A percentile compares a stretch with the other conserved stretches of the same genome.
Evolutionary conservation across 1,140 invertebrate species (phyloP).

Genomic region (Rhagoletis pomonella): DNA sequence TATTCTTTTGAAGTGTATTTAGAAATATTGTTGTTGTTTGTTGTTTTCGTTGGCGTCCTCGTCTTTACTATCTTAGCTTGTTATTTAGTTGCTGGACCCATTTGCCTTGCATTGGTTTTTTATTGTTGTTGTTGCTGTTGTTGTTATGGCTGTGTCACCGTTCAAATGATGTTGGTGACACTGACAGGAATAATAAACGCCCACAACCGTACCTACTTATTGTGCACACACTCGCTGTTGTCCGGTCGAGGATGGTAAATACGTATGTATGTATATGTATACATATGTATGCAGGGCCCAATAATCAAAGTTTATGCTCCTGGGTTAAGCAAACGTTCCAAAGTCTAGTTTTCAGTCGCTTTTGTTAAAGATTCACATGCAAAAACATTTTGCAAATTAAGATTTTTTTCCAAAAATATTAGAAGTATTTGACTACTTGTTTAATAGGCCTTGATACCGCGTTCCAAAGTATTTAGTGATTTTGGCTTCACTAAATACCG

Average conservation of each 20-base stretch:
- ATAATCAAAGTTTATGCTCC: too few relatives aligned
- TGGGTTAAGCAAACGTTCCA: too few relatives aligned
- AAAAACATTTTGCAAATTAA: too few relatives aligned
- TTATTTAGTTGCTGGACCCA: background rate
- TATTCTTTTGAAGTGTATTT: constrained; percentile 74
- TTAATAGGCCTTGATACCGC: too few relatives aligned
- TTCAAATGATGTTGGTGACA: constrained; percentile 69
- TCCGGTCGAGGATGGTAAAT: background rate
- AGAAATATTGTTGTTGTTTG: constrained; percentile 60
- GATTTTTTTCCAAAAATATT: too few relatives aligned
- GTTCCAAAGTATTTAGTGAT: too few relatives aligned
- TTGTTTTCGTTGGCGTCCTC: constrained; percentile 49
- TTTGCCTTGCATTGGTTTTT: background rate
- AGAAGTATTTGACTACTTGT: too few relatives aligned
- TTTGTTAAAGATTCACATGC: too few relatives aligned
- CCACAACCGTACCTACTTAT: constrained; percentile 60
- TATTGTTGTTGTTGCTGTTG: constrained; percentile 59
- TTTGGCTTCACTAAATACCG: too few relatives aligned
- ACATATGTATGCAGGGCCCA: too few relatives aligned
- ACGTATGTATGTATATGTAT: background rate
- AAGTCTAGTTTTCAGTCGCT: too few relatives aligned
- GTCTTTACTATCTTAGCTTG: background rate
- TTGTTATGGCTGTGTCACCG: constrained; percentile 53
- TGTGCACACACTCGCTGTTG: constrained; percentile 54
- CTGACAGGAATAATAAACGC: constrained; percentile 69